phyloP scores from a whole-genome alignment of 2,113 vertebrate species.

The Sapajus apella region DNA sequence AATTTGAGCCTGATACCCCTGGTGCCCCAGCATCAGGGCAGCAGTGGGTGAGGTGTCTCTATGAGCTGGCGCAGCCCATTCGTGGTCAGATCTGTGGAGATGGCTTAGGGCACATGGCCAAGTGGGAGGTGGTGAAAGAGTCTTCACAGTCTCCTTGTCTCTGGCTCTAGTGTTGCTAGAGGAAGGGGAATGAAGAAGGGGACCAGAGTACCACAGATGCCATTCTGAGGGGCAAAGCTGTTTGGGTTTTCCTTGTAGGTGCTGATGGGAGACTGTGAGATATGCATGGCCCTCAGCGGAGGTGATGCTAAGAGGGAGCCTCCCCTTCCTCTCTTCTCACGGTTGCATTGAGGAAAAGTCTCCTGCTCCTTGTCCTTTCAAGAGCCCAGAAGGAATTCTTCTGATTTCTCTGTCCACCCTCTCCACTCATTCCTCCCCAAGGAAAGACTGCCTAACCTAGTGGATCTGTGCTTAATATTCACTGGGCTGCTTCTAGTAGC shows the following conservation, averaged over 20 bases:
- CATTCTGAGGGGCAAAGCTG: neutral
- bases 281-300: no score
- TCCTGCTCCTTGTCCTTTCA: neutral
- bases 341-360: neutral
- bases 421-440: neutral
- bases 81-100: neutral
- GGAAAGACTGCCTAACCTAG: neutral
- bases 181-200: neutral
- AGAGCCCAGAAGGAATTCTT: neutral
- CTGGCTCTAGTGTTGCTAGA: neutral
- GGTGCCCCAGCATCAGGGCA: rapidly evolving
- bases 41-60: neutral
- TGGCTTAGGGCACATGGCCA: neutral
- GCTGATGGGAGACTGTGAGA: neutral
- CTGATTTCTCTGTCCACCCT: neutral
- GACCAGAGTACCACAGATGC: neutral
- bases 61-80: neutral
- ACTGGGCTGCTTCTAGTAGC: neutral
- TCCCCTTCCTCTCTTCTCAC: neutral
- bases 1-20: neutral
- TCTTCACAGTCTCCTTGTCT: no score
- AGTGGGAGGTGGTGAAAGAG: neutral
- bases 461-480: neutral
- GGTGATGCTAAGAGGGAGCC: neutral
- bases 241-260: neutral